Base-by-base conservation (phyloP, 1,140 invertebrate species). In the Cydia splendana region DNA sequence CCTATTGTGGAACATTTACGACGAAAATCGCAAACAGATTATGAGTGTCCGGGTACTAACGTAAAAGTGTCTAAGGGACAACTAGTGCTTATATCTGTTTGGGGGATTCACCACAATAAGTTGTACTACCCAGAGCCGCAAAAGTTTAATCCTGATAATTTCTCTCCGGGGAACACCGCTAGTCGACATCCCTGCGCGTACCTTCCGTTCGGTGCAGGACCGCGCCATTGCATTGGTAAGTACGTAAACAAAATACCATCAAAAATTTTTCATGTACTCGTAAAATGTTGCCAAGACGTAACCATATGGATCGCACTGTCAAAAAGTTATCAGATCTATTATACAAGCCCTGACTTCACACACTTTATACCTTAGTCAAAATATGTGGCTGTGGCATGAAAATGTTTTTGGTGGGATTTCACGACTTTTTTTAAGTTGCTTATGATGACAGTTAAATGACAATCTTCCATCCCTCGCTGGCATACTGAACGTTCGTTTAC, bases 151-250 rank as follows among this genome's bases (percentile, higher is more conserved):
- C 95, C 95, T 0, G 94, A 95, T 28, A 83, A 91, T 76, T 94
- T 94, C 76, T 79, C 77, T n/a, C 77, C 87, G 0, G 91, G 94
- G 74, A 87, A 91, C 38, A 93, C 89, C 65, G 81, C 79, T 0
- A 85, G 85, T 5, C 84, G 90, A 75, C 87, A 92, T 69, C 88
- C 90, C 0, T 94, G 91, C 74, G 84, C 92, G 4, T 95, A 89
- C 80, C 78, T 95, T 62, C 94, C 95, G 0, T 95, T 95, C 83
- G 95, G 95, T 18, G 78, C 84, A 24, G 95, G 95, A 30, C 94
- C 94, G 0, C 87, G 95, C 78, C 94, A 94, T 80, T 95, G 95
- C 78, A 92, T 95, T 53, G 95, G 94, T 80, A 93, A 85, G 83
- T 45, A 45, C 12, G 10, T 82, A 48, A 45, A 45, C 7, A 7